These are phyloP conservation scores for Phyllopteryx taeniolatus DNA, from an alignment of 2,113 vertebrate genomes.

Conservation along the genomic window DNA sequence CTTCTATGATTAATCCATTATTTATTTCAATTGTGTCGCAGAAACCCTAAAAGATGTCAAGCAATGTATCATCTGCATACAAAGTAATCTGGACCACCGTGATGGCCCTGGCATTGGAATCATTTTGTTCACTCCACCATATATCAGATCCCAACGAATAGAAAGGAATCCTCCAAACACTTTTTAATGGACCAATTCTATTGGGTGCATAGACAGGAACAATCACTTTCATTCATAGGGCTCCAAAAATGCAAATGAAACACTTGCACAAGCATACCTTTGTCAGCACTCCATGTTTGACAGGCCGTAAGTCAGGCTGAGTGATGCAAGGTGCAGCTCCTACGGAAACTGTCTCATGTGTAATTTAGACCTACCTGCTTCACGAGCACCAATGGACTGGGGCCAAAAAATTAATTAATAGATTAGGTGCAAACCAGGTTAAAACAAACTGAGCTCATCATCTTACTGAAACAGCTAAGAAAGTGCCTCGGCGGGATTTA, in stretches of 20 bases:
- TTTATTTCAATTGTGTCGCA: not conserved
- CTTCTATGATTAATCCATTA: not conserved
- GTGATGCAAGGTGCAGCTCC: slow-evolving; percentile 39
- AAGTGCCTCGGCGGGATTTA: slow-evolving; percentile 1
- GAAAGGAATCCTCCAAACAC: slow-evolving; percentile 51
- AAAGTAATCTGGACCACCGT: slow-evolving; percentile 11
- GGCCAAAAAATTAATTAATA: slow-evolving; percentile 18
- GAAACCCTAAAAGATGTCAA: slow-evolving; percentile 11
- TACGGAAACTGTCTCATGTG: slow-evolving; percentile 21
- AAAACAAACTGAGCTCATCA: slow-evolving; percentile 9
- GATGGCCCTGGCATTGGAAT: slow-evolving; percentile 1
- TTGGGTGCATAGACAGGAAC: slow-evolving; percentile 56
- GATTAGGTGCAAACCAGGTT: slow-evolving; percentile 5
- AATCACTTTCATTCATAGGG: slow-evolving; percentile 66
- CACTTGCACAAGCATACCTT: slow-evolving; percentile 61
- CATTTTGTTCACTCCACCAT: not conserved
- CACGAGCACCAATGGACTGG: slow-evolving; percentile 26
- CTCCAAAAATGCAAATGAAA: slow-evolving; percentile 73
- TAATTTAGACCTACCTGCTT: slow-evolving; percentile 30
- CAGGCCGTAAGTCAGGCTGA: slow-evolving; percentile 40
- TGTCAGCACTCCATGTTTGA: slow-evolving; percentile 50
- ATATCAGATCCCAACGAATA: slow-evolving; percentile 41
- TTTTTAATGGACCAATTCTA: slow-evolving; percentile 68
- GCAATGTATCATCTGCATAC: slow-evolving; percentile 24
- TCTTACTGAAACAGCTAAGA: slow-evolving; percentile 4